Base-by-base conservation (phyloP, 2,113 vertebrate genomes). In the Dermatemys mawii region DNA sequence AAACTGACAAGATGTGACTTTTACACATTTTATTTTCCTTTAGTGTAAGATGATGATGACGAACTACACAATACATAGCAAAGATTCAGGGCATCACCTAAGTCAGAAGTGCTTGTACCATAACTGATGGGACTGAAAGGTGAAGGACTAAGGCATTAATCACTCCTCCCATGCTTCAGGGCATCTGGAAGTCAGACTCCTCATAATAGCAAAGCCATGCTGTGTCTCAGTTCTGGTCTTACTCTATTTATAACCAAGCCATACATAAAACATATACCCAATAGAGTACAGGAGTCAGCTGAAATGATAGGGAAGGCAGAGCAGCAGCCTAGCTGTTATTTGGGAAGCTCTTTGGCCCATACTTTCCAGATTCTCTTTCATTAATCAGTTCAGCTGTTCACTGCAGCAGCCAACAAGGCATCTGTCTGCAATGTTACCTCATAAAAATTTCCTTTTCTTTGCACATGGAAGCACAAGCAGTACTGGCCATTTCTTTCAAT, bases 331-430 rank as follows among this genome's bases (percentile, higher is more conserved):
- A 83, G 57, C 85, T 73, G 8, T 70, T 26, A 53, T 35, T 41
- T 83, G 78, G 76, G 10, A 63, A 89, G 50, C 48, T 73, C 89
- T 88, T 80, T 82, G 49, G 89, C 63, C 63, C 75, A 8, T 57
- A 49, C 63, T 29, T 87, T 50, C 48, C 16, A 22, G 48, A 49
- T 54, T 8, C 17, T 48, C 76, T 54, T 82, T 86, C 78, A 60
- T 51, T 9, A 78, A 79, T 84, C 91, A 86, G 8, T 80, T 90
- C 11, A 29, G 51, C 46, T 46, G 2, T 38, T 73, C 8, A 57
- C 49, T 63, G 88, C 46, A 0, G 0, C 27, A 44, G 84, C 8
- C 50, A 3, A 13, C 4, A 1, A 6, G 1, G 32, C n/a, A n/a
- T n/a, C n/a, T n/a, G n/a, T n/a, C 32, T n/a, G 32, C 1, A 32